These are phyloP conservation scores for Aspidiotus rigidus DNA, from an alignment of 2,888 invertebrate genomes.

Conservation along the genomic window DNA sequence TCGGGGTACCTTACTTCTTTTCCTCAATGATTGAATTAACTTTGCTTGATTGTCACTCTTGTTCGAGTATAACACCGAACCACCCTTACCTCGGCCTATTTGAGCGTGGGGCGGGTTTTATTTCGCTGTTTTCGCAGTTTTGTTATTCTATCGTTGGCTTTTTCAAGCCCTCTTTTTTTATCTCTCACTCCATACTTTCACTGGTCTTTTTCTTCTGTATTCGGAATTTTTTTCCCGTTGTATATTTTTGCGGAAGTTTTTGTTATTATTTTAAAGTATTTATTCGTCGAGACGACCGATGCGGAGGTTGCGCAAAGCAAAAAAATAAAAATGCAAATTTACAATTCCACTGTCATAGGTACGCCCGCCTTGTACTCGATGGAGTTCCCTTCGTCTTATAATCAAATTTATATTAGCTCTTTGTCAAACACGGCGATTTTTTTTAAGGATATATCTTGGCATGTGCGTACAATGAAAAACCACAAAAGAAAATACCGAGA, in stretches of 20 bases:
- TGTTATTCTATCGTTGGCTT: constrained; percentile 7
- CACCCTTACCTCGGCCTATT: constrained; percentile 17
- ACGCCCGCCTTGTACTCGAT: too few relatives aligned
- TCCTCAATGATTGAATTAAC: constrained; percentile 31
- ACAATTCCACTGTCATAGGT: too few relatives aligned
- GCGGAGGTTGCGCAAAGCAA: too few relatives aligned
- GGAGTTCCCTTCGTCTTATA: too few relatives aligned
- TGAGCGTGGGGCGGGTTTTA: constrained; percentile 13
- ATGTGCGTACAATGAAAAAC: background rate
- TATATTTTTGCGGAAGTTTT: background rate
- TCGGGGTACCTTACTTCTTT: constrained; percentile 27
- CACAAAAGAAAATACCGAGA: background rate
- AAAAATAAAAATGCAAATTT: too few relatives aligned
- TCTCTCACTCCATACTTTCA: background rate
- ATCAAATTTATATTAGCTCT: background rate
- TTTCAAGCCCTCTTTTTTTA: constrained; percentile 10
- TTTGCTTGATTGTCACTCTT: constrained; percentile 34
- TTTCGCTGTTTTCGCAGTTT: constrained; percentile 32
- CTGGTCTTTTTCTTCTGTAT: background rate
- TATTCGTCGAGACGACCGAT: background rate
- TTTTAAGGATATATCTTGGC: background rate
- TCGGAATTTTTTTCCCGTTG: background rate
- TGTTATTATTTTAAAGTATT: constrained; percentile 3
- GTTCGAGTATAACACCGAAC: constrained; percentile 22
- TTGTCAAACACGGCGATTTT: background rate